A percentile compares a stretch with the other conserved stretches of the same genome.
Conservation (phyloP, 2,888 invertebrate species). For the Stenoptilia bipunctidactyla region DNA sequence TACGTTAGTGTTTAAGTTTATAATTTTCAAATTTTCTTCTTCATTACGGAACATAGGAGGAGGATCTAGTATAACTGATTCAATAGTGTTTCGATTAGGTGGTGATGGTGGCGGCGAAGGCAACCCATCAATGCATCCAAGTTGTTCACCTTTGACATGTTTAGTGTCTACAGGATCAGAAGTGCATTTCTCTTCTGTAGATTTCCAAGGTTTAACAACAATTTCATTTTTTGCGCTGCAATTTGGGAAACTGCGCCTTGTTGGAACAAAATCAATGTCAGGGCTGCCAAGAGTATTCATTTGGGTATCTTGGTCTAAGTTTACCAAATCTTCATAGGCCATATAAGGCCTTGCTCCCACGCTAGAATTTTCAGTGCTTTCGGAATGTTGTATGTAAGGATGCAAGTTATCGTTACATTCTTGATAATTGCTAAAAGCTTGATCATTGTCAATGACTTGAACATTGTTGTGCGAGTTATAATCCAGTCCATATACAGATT, state of each 20-base stretch:
- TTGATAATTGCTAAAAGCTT: conserved; percentile 14
- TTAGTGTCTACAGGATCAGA: conserved; percentile 13
- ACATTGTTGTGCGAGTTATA: conserved; percentile 18
- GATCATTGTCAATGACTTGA: conserved; percentile 20
- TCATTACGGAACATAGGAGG: conserved; percentile 73
- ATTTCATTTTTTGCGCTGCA: conserved; percentile 60
- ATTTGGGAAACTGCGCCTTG: conserved; percentile 77
- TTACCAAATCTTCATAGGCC: conserved; percentile 78
- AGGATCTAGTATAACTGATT: conserved; percentile 62
- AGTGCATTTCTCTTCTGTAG: conserved; percentile 46
- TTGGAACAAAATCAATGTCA: conserved; percentile 46
- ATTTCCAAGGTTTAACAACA: conserved; percentile 52
- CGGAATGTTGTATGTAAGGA: conserved; percentile 67
- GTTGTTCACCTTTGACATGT: background rate
- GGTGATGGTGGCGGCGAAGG: conserved; percentile 51
- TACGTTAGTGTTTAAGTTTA: conserved; percentile 47
- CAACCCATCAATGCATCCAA: conserved; percentile 34
- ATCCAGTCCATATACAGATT: conserved; percentile 20
- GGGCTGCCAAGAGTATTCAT: conserved; percentile 49
- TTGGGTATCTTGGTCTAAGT: conserved; percentile 73
- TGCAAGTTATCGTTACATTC: conserved; percentile 24
- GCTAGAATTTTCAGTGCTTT: conserved; percentile 71
- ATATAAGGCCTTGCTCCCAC: conserved; percentile 69
- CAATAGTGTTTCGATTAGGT: conserved; percentile 30
- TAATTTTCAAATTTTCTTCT: conserved; percentile 50